Evolutionary conservation across 1,140 invertebrate genomes (phyloP), one percentile per base, ranked within the genome.

Genomic region (Asobara japonica): DNA sequence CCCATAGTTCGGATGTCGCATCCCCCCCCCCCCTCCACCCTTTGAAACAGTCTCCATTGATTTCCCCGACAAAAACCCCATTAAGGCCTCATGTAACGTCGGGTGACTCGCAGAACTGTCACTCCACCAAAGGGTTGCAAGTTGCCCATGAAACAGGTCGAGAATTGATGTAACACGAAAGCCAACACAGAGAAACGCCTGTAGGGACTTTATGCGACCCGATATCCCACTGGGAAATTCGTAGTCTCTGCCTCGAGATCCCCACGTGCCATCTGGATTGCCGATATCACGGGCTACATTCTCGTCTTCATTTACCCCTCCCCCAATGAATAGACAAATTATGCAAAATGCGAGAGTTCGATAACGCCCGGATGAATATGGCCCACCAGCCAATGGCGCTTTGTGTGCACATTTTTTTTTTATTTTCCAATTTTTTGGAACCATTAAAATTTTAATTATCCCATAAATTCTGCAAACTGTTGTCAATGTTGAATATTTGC

Each of bases 291-390:
- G 13, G 18, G n/a, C 8, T 6, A 36, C 5, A 11, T 6, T 11
- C 31, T 36, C 45, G 45, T 51, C 20, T 18, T 18, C 16, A 20
- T 51, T 38, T n/a, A n/a, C n/a, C 64, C 25, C 16, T 11, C 13
- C 36, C 18, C 25, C 65, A 38, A 67, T 67, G 65, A 67, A 67
- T 67, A 67, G 65, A 67, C 65, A 67, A 67, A 67, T 67, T 67
- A 67, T 67, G 65, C 65, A 67, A 67, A 67, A 67, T 18, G 10
- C 25, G 18, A 45, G 2, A n/a, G 27, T 31, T 31, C 41, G 65
- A 67, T 67, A 45, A 67, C 13, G 25, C 41, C 11, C 18, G 36
- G 8, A 25, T 48, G 62, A 31, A 65, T 65, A 65, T 65, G 30
- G 38, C n/a, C 27, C 2, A 16, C 29, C 3, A 16, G 10, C n/a